These are phyloP conservation scores for Tragelaphus scriptus DNA, from an alignment of 2,113 vertebrate genomes.

Conservation along the genomic window DNA sequence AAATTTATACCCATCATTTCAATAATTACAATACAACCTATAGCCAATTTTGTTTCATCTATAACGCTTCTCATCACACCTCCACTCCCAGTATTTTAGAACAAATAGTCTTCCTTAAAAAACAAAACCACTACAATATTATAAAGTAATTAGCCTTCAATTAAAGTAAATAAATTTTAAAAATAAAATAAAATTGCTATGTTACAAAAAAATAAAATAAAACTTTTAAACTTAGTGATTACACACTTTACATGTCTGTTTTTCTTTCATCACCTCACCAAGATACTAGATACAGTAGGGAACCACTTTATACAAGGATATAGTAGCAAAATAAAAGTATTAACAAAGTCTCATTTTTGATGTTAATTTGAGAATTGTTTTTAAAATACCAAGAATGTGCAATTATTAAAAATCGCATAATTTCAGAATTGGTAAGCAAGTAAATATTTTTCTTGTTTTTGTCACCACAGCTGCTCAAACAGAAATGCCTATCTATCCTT, in stretches of 20 bases:
- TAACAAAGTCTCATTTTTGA: neutral
- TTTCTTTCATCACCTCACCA: neutral
- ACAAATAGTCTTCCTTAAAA: neutral
- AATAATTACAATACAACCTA: neutral
- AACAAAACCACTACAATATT: neutral
- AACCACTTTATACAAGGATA: neutral
- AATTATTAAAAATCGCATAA: neutral
- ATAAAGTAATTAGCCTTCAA: neutral
- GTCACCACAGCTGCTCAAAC: neutral
- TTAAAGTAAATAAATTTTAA: neutral
- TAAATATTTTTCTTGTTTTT: neutral
- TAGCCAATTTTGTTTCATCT: neutral
- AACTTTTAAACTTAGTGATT: neutral
- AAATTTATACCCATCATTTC: neutral
- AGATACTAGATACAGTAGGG: neutral
- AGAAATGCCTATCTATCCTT: neutral
- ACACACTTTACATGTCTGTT: neutral
- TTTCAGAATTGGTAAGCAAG: neutral
- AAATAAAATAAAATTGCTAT: neutral
- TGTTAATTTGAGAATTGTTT: neutral
- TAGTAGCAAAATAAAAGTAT: neutral
- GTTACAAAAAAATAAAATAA: neutral
- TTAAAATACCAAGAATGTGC: neutral
- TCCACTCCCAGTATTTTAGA: neutral
- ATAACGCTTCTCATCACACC: rapidly evolving